Conservation (phyloP, 2,113 vertebrate species). For the Otis tarda region DNA sequence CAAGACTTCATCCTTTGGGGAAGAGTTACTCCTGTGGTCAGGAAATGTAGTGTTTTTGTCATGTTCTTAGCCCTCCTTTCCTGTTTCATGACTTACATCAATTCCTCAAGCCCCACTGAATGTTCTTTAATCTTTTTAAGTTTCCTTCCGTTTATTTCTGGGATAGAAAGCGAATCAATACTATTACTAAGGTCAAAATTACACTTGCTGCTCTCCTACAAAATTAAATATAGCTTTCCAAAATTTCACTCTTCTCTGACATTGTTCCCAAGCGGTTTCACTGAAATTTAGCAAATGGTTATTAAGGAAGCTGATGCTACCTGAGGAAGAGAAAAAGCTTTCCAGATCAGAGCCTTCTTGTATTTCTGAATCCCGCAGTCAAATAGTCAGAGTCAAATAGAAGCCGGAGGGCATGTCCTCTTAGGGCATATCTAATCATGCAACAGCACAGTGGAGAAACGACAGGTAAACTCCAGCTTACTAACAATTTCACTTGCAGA, state of each 20-base stretch:
- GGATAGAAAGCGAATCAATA: not conserved
- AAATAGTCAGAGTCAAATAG: not conserved
- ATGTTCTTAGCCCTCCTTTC: not conserved
- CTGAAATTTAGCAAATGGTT: not conserved
- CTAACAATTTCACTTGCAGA: not conserved
- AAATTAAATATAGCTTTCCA: not conserved
- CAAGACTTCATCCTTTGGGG: slow-evolving; percentile 49
- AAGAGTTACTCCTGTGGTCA: slow-evolving; percentile 16
- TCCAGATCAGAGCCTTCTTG: not conserved
- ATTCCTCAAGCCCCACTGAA: slow-evolving; percentile 5
- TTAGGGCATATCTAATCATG: not conserved
- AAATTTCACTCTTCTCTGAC: not conserved
- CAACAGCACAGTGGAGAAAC: not conserved
- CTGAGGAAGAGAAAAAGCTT: not conserved
- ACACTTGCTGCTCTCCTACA: not conserved
- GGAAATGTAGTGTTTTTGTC: not conserved
- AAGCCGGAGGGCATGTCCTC: not conserved
- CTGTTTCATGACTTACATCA: not conserved
- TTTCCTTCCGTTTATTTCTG: not conserved
- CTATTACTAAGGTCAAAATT: not conserved
- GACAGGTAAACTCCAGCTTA: not conserved
- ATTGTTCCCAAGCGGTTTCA: not conserved
- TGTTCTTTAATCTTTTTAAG: not conserved
- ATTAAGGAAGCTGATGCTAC: not conserved
- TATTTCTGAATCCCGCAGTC: not conserved